These are phyloP conservation scores for Drosophila guanche DNA, from an alignment of 1,140 invertebrate genomes.

Conservation along the genomic window DNA sequence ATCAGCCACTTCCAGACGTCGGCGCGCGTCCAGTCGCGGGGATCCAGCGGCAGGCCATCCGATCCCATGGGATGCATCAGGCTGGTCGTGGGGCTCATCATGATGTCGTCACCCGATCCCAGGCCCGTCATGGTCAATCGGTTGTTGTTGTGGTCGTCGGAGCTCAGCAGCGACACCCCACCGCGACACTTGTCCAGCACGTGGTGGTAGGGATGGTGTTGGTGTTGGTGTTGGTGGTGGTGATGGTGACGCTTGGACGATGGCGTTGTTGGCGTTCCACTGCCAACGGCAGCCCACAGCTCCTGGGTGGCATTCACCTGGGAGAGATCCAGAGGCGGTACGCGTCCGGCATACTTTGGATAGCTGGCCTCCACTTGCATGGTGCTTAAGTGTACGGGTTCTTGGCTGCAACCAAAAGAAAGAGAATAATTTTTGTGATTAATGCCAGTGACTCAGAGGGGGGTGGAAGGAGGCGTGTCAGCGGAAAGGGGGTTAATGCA, in stretches of 20 bases:
- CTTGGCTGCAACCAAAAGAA: slow-evolving; percentile 46
- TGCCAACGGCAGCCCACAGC: slow-evolving; percentile 45
- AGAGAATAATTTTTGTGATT: slow-evolving; percentile 51
- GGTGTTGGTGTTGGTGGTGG: slow-evolving; percentile 66
- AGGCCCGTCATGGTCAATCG: slow-evolving; percentile 20
- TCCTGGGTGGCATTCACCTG: slow-evolving; percentile 70
- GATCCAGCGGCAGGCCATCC: slow-evolving; percentile 85
- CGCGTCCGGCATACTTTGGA: slow-evolving; percentile 78
- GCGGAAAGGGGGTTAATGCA: slow-evolving; percentile 9
- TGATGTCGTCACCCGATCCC: slow-evolving; percentile 14
- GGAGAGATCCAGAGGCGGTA: slow-evolving; percentile 76
- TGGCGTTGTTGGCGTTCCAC: slow-evolving; percentile 23
- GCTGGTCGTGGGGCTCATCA: slow-evolving; percentile 20
- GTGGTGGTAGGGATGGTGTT: slow-evolving; percentile 69
- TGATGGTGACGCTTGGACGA: slow-evolving; percentile 49
- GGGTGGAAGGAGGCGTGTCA: neutral
- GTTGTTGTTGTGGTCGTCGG: slow-evolving; percentile 64
- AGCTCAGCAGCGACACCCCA: slow-evolving; percentile 41
- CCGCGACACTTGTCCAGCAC: slow-evolving; percentile 69
- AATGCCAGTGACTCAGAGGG: slow-evolving; percentile 43
- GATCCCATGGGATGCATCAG: slow-evolving; percentile 67
- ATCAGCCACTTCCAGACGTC: slow-evolving; percentile 88
- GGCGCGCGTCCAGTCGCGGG: slow-evolving; percentile 87
- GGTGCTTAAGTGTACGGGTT: slow-evolving; percentile 5
- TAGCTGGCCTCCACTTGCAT: slow-evolving; percentile 82